These are phyloP conservation scores for Meiosimyza platycephala DNA, from an alignment of 2,888 invertebrate species.

Conservation along the genomic window DNA sequence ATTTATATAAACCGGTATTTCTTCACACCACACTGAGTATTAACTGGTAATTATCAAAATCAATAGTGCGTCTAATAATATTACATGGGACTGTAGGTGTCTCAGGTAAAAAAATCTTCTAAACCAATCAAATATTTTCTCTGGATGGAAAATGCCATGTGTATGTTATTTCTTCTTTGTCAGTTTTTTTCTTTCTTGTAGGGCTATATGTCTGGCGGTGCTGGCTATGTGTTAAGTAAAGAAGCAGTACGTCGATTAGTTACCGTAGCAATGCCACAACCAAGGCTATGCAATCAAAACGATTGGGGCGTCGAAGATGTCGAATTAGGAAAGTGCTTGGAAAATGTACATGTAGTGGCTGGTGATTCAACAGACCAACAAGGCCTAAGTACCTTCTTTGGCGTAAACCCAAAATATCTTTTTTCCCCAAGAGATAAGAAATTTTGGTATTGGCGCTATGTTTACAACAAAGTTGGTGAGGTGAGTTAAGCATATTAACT, in stretches of 20 bases:
- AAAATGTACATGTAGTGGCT: conserved; percentile 85
- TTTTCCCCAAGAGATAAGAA: conserved; percentile 80
- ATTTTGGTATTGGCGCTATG: conserved; percentile 96
- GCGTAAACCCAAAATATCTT: conserved; percentile 81
- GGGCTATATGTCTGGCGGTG: conserved; percentile 91
- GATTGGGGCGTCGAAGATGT: conserved; percentile 65
- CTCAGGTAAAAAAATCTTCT: too few relatives aligned
- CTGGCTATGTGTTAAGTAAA: conserved; percentile 91
- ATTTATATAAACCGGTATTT: too few relatives aligned
- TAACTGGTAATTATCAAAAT: too few relatives aligned
- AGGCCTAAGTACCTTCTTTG: conserved; percentile 91
- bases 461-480: conserved; percentile 89
- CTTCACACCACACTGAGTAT: too few relatives aligned
- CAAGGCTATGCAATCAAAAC: conserved; percentile 69
- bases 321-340: conserved; percentile 77
- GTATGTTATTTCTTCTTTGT: too few relatives aligned
- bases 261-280: conserved; percentile 76
- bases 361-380: conserved; percentile 88
- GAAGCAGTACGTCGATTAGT: conserved; percentile 83
- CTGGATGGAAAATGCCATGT: too few relatives aligned
- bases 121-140: too few relatives aligned
- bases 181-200: conserved; percentile 51
- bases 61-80: too few relatives aligned
- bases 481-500: conserved; percentile 40
- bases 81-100: too few relatives aligned